Percentiles rank a stretch among this genome's conserved stretches.
Conservation (phyloP, 2,113 vertebrate species). For the Indicator maculatus region DNA sequence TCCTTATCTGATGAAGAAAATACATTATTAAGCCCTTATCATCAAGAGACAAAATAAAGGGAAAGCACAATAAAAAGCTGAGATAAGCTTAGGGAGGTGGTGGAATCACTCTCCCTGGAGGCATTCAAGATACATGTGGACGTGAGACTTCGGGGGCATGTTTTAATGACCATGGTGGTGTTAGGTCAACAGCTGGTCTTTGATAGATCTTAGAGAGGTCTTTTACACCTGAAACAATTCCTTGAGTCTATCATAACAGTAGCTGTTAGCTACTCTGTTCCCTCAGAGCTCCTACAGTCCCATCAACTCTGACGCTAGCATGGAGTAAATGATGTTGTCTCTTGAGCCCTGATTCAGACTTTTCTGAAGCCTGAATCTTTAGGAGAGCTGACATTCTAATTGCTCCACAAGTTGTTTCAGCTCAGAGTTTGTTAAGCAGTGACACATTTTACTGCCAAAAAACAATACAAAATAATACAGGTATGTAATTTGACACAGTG, state of each 20-base stretch:
- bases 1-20: constrained; percentile 16
- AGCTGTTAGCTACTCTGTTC: constrained; percentile 18
- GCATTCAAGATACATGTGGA: no score
- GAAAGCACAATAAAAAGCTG: not conserved
- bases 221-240: no score
- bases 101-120: no score
- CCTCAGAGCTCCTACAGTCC: constrained; percentile 13
- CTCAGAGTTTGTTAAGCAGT: constrained; percentile 71
- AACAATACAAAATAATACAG: constrained; percentile 48
- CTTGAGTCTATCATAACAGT: not conserved
- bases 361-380: constrained; percentile 61
- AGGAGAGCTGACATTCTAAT: constrained; percentile 73
- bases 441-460: constrained; percentile 56
- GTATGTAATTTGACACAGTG: constrained; percentile 75
- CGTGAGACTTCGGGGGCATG: no score
- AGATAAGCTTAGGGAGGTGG: not conserved
- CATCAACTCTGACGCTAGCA: constrained; percentile 56
- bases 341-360: constrained; percentile 61
- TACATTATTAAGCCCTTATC: not conserved
- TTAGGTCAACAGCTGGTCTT: no score
- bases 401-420: constrained; percentile 69
- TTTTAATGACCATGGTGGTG: no score
- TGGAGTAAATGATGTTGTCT: constrained; percentile 69
- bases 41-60: constrained; percentile 23
- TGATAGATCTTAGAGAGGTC: no score